Evolutionary conservation across 2,797 vertebrate species (phyloP).

Genomic region (Sparus aurata): DNA sequence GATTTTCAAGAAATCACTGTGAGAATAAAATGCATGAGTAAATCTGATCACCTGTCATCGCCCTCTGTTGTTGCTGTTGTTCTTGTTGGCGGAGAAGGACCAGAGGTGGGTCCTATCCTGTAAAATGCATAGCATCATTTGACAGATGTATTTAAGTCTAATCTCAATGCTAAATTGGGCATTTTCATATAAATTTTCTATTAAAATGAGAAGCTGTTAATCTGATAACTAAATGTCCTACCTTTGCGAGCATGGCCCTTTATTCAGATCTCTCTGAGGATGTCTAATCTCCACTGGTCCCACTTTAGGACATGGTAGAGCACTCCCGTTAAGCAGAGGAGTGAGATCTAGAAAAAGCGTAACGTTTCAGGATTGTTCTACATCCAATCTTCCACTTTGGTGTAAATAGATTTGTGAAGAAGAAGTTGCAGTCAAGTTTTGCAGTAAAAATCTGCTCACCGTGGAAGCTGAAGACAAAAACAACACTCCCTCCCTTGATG

Average conservation of each 20-base stretch:
- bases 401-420: neutral
- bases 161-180: neutral
- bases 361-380: neutral
- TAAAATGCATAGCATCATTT: slow-evolving; percentile 13
- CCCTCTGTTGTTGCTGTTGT: slow-evolving; percentile 16
- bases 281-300: neutral
- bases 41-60: slow-evolving; percentile 20
- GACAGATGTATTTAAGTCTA: neutral
- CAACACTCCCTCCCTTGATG: slow-evolving; percentile 48
- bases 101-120: slow-evolving; percentile 4
- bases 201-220: neutral
- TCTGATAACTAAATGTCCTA: slow-evolving; percentile 5
- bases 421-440: neutral
- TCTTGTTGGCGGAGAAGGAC: neutral
- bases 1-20: no score
- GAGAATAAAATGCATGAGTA: neutral
- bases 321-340: slow-evolving; percentile 40
- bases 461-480: slow-evolving; percentile 54
- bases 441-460: slow-evolving; percentile 22
- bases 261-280: neutral
- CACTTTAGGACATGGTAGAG: slow-evolving; percentile 47
- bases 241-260: slow-evolving; percentile 37
- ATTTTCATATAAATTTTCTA: no score
- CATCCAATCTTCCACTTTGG: neutral
- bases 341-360: slow-evolving; percentile 57